A percentile compares a stretch with the other conserved stretches of the same genome.
Evolutionary conservation across 1,140 invertebrate species (phyloP).

Genomic region (Drosophila trapezifrons): DNA sequence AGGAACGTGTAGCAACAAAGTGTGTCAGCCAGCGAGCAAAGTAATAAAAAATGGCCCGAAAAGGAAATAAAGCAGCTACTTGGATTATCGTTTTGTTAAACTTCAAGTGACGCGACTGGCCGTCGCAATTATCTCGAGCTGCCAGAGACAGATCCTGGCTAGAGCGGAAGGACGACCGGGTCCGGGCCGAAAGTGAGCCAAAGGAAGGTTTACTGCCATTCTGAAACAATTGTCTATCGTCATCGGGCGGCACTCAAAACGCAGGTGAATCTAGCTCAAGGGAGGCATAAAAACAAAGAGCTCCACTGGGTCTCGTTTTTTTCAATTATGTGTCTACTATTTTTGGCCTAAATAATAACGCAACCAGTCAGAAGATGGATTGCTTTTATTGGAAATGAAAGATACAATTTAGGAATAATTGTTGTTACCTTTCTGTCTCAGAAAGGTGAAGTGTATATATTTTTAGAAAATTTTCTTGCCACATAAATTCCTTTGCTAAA

Average conservation of each 20-base stretch:
- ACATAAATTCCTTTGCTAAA: too few relatives aligned
- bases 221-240: constrained; percentile 59
- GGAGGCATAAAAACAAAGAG: constrained; percentile 50
- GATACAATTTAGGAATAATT: neutral
- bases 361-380: constrained; percentile 1
- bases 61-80: constrained; percentile 16
- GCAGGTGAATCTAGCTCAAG: constrained; percentile 56
- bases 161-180: constrained; percentile 23
- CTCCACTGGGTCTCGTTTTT: constrained; percentile 26
- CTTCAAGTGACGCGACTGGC: constrained; percentile 40
- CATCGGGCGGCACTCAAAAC: constrained; percentile 19
- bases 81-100: constrained; percentile 41
- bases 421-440: too few relatives aligned
- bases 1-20: constrained; percentile 20
- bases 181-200: constrained; percentile 7
- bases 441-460: neutral
- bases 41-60: constrained; percentile 29
- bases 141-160: constrained; percentile 47
- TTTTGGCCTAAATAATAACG: constrained; percentile 7
- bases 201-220: constrained; percentile 51
- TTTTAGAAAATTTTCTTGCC: too few relatives aligned
- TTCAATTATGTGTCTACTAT: constrained; percentile 46
- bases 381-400: constrained; percentile 8
- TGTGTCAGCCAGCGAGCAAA: constrained; percentile 6
- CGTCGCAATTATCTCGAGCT: constrained; percentile 67